Conservation (phyloP, 2,113 vertebrate species). For the Solea solea region DNA sequence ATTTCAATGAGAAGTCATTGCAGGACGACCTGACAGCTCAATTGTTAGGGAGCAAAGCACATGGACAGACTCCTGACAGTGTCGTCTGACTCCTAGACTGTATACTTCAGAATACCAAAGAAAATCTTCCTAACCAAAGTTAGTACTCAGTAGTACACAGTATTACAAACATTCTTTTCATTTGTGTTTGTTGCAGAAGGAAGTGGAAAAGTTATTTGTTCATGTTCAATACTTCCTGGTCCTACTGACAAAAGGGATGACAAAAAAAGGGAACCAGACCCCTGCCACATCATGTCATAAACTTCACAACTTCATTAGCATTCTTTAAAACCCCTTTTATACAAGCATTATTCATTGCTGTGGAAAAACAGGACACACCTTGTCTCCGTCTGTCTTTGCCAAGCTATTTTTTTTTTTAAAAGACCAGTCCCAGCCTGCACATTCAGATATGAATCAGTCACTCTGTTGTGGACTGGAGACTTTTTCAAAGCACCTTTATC, state of each 20-base stretch:
- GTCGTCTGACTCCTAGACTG: no score
- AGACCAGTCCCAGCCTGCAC: constrained; percentile 44
- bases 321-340: constrained; percentile 46
- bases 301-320: constrained; percentile 15
- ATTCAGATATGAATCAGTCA: constrained; percentile 21
- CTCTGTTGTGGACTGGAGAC: not conserved
- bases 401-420: not conserved
- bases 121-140: no score
- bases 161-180: not conserved
- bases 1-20: not conserved
- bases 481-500: constrained; percentile 17
- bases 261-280: not conserved
- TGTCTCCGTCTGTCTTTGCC: constrained; percentile 27
- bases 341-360: constrained; percentile 54
- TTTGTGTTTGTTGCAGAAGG: not conserved
- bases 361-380: constrained; percentile 56
- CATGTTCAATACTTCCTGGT: constrained; percentile 8
- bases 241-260: not conserved
- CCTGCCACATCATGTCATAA: not conserved
- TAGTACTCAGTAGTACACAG: no score
- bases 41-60: not conserved
- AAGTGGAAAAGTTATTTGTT: constrained; percentile 3
- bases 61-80: not conserved
- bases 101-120: no score
- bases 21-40: no score